Percentiles rank a stretch among this genome's conserved stretches.
Evolutionary conservation across 2,113 vertebrate genomes (phyloP).

Genomic region (Danio rerio): GRCz12tu NC_133182.1:36293501-36294000

Average conservation of each 20-base stretch:
- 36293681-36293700: background rate
- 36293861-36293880: too few relatives aligned
- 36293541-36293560: slow-evolving; percentile 78
- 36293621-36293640: slow-evolving; percentile 50
- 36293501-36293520: slow-evolving; percentile 77
- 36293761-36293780: background rate
- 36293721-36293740: background rate
- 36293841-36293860: background rate
- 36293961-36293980: too few relatives aligned
- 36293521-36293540: slow-evolving; percentile 76
- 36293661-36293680: background rate
- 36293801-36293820: background rate
- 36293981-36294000: too few relatives aligned
- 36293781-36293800: background rate
- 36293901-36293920: too few relatives aligned
- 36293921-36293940: too few relatives aligned
- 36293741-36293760: background rate
- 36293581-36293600: slow-evolving; percentile 70
- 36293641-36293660: background rate
- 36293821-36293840: background rate
- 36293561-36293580: slow-evolving; percentile 68
- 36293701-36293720: background rate
- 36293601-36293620: slow-evolving; percentile 66
- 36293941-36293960: too few relatives aligned
- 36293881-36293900: too few relatives aligned